These are phyloP conservation scores for Bubo bubo DNA, from an alignment of 2,113 vertebrate species.

Conservation along the genomic window DNA sequence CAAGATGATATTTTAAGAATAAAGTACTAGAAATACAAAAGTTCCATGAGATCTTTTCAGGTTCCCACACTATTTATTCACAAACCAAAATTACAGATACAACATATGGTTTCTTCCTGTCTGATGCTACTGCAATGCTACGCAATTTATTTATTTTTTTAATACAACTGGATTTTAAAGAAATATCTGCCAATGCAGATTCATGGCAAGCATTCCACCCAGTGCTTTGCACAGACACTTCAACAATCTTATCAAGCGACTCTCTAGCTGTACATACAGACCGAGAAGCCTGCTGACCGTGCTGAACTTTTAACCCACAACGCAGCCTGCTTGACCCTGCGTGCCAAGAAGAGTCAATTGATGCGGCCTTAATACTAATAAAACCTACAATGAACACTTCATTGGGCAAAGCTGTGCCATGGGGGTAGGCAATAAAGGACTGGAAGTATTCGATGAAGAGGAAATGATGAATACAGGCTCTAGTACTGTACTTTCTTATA, in stretches of 20 bases:
- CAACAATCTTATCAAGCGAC: neutral
- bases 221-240: neutral
- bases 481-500: neutral
- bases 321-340: neutral
- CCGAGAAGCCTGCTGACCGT: rapidly evolving
- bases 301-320: neutral
- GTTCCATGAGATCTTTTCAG: neutral
- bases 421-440: neutral
- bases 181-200: neutral
- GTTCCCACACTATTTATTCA: neutral
- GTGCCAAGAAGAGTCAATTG: neutral
- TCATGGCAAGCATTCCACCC: neutral
- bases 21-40: neutral
- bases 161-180: neutral
- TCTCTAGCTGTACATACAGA: neutral
- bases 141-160: neutral
- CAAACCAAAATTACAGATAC: neutral
- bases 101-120: rapidly evolving
- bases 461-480: neutral
- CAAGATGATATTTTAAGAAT: neutral
- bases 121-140: neutral
- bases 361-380: neutral
- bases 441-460: neutral
- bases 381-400: constrained; percentile 6
- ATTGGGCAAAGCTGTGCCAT: neutral